Conservation (phyloP, 2,113 vertebrate genomes). For the Neolamprologus tretocephalus region DNA sequence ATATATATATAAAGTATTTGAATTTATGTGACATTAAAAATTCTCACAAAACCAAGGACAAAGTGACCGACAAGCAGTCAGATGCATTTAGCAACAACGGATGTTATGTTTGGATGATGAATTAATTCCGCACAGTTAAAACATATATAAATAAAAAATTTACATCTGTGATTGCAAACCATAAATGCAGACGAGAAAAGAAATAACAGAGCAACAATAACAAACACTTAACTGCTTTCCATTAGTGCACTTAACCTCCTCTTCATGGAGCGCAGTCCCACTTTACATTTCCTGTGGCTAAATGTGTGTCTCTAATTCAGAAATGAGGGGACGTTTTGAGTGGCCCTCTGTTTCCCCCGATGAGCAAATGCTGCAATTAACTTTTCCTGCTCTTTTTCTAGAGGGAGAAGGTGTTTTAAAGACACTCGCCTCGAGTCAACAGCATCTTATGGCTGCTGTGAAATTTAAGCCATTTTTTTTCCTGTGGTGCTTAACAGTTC, state of each 20-base stretch:
- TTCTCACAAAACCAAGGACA: not conserved
- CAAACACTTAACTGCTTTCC: slow-evolving; percentile 65
- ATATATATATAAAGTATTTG: not conserved
- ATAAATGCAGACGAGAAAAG: slow-evolving; percentile 50
- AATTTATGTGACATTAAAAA: not conserved
- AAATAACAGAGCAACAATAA: slow-evolving; percentile 57
- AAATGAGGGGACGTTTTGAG: slow-evolving; percentile 86
- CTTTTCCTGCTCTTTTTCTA: slow-evolving; percentile 75
- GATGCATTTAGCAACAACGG: not conserved
- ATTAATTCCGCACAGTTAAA: slow-evolving; percentile 29
- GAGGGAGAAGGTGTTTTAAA: slow-evolving; percentile 85
- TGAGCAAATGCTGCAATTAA: slow-evolving; percentile 96
- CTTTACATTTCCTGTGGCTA: slow-evolving; percentile 63
- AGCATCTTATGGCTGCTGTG: slow-evolving; percentile 75
- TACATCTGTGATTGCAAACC: slow-evolving; percentile 28
- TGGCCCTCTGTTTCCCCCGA: slow-evolving; percentile 84
- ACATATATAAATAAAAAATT: slow-evolving; percentile 8
- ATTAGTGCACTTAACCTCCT: slow-evolving; percentile 67
- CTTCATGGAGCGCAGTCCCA: slow-evolving; percentile 53
- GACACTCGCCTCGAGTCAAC: slow-evolving; percentile 75
- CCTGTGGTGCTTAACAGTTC: slow-evolving; percentile 79
- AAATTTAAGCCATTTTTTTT: slow-evolving; percentile 80
- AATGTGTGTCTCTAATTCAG: slow-evolving; percentile 84
- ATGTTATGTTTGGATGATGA: not conserved
- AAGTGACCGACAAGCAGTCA: not conserved